Base-by-base conservation (phyloP, 2,888 invertebrate genomes). In the Yponomeuta malinellus region DNA sequence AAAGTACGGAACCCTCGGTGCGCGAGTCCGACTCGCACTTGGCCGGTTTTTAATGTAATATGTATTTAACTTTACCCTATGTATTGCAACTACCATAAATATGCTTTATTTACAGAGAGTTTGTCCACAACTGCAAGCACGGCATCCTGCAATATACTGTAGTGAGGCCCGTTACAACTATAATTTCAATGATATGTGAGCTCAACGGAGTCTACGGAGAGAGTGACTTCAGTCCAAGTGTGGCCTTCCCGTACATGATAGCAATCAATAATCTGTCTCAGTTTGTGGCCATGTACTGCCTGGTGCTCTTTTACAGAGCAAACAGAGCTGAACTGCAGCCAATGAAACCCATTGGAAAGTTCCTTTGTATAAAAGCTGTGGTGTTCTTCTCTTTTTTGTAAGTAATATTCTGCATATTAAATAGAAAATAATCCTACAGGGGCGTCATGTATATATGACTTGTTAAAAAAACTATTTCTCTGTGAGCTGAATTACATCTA, bases 331-430 rank as follows among this genome's bases (percentile, higher is more conserved):
- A 98, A 85, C 88, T 99, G 68, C 94, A 95, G 77, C 98, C 98
- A 6, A 98, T 99, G 96, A 96, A 96, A 81, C 99, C 99, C 0
- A 94, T 99, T 75, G 97, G 97, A 68, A 99, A 99, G 89, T 98
- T 99, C 90, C 93, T 99, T 71, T 98, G 98, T 87, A 98, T 99
- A 77, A 99, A 99, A 92, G 97, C 98, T 76, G 98, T 99, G 71
- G 98, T 99, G 37, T 99, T 99, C 93, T 97, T 98, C 85, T 98
- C 98, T 68, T 99, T 99, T 90, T 98, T 98, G 98, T 98, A 94
- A 96, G 97, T 95, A 59, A 59, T 59, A 15, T 59, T 52, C 76
- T 71, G 68, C 68, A 71, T 69, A 52, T 75, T 82, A 81, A 65
- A 65, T 65, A 9, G 29, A 65, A 15, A 59, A 59, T 37, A 23